A percentile compares a stretch with the other conserved stretches of the same genome.
Evolutionary conservation across 2,797 vertebrate genomes (phyloP).

Genomic region (Buceros bicornis): DNA sequence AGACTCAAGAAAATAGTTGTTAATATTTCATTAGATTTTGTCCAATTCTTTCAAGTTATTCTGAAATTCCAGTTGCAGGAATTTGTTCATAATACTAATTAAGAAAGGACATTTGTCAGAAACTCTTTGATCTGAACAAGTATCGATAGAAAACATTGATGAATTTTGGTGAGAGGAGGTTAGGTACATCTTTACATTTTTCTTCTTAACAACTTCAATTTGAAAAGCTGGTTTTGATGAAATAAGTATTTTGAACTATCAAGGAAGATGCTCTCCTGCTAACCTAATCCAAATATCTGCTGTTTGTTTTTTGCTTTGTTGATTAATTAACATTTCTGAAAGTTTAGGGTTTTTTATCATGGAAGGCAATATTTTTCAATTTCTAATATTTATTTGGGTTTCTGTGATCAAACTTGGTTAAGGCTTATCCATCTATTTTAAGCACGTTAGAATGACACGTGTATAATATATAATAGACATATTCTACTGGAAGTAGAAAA

Average conservation of each 20-base stretch:
- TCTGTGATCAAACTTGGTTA: background rate
- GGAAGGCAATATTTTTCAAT: accelerated
- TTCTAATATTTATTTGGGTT: background rate
- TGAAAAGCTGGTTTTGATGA: background rate
- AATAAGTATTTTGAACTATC: background rate
- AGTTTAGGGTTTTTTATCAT: background rate
- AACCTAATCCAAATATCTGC: background rate
- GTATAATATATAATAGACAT: background rate
- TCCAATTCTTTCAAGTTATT: background rate
- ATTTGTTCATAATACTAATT: background rate
- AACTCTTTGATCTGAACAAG: background rate
- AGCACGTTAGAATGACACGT: background rate
- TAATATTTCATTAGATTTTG: background rate
- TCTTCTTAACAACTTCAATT: background rate
- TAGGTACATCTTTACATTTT: background rate
- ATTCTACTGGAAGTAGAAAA: background rate
- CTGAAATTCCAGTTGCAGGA: background rate
- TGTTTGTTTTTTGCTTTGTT: background rate
- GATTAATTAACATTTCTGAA: background rate
- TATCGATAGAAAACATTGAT: background rate
- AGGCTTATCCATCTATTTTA: background rate
- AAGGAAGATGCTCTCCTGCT: accelerated
- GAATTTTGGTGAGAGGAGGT: background rate
- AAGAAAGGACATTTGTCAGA: background rate
- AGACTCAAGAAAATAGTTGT: background rate